Evolutionary conservation across 2,797 vertebrate species (phyloP).

Genomic region (Pseudotriccus pelzelni): DNA sequence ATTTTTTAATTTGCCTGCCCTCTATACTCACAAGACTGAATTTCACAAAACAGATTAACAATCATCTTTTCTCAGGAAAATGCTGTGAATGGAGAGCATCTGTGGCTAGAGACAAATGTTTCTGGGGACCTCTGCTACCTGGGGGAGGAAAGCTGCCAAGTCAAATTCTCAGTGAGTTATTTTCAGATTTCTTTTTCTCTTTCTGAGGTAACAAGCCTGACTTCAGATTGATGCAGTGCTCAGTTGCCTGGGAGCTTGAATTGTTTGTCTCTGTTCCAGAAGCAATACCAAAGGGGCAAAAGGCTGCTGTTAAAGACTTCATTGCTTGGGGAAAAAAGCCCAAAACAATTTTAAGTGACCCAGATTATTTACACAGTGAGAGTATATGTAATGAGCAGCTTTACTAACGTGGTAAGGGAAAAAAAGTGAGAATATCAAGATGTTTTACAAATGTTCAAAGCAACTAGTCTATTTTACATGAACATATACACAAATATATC

Average conservation of each 20-base stretch:
- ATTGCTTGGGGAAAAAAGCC: neutral
- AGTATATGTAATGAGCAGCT: neutral
- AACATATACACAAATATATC: neutral
- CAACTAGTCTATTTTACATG: neutral
- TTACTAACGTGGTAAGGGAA: neutral
- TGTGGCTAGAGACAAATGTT: slow-evolving; percentile 97
- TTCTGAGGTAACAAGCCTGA: neutral
- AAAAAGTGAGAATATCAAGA: neutral
- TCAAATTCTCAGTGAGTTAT: slow-evolving; percentile 93
- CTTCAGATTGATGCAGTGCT: neutral
- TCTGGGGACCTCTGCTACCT: slow-evolving; percentile 97
- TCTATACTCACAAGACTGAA: neutral
- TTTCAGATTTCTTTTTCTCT: neutral
- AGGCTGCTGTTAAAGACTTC: neutral
- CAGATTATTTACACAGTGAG: neutral
- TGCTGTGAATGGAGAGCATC: slow-evolving; percentile 93
- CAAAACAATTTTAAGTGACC: neutral
- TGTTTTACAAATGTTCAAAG: neutral
- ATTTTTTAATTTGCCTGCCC: accelerated
- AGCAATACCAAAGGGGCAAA: neutral
- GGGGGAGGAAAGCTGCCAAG: slow-evolving; percentile 93
- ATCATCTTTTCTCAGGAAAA: slow-evolving; percentile 84
- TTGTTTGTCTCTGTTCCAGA: neutral
- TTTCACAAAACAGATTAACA: neutral
- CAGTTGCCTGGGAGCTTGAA: neutral